phyloP scores from a whole-genome alignment of 1,140 invertebrate genomes.

The Vanessa tameamea region DNA sequence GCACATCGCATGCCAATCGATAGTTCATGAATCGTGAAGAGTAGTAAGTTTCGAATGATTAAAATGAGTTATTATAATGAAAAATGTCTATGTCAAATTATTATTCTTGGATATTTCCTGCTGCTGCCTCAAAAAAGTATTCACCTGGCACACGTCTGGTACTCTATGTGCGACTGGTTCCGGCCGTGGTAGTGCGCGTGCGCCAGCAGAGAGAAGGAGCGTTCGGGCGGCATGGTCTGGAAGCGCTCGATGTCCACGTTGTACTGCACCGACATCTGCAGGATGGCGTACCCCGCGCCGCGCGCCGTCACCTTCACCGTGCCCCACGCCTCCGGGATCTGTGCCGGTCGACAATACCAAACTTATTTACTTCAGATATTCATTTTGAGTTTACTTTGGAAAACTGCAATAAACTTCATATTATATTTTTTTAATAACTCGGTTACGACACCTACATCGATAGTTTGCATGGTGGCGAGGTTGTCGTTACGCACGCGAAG shows the following conservation, averaged over 20 bases:
- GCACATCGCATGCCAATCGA: background rate
- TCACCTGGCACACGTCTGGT: constrained; percentile 89
- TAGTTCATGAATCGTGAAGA: background rate
- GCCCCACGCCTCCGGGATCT: constrained; percentile 96
- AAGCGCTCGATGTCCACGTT: constrained; percentile 94
- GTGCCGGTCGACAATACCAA: background rate
- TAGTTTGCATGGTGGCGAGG: constrained; percentile 86
- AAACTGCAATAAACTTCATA: too few species aligned
- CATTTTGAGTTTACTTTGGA: too few species aligned
- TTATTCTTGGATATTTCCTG: too few species aligned
- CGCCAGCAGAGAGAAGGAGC: constrained; percentile 87
- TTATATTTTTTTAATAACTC: too few species aligned
- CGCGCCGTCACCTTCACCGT: constrained; percentile 94
- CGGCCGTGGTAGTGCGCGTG: constrained; percentile 90
- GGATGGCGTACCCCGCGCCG: constrained; percentile 94
- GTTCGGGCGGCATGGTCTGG: constrained; percentile 91
- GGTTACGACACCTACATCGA: constrained; percentile 82
- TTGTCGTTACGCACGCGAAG: constrained; percentile 89
- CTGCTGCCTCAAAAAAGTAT: background rate
- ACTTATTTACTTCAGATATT: too few species aligned
- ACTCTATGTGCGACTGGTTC: constrained; percentile 95
- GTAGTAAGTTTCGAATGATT: too few species aligned
- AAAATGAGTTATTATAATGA: too few species aligned
- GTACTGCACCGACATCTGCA: constrained; percentile 97
- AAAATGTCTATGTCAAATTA: too few species aligned